These are phyloP conservation scores for Drosophila pectinifera DNA, from an alignment of 1,140 invertebrate genomes.

Conservation along the genomic window DNA sequence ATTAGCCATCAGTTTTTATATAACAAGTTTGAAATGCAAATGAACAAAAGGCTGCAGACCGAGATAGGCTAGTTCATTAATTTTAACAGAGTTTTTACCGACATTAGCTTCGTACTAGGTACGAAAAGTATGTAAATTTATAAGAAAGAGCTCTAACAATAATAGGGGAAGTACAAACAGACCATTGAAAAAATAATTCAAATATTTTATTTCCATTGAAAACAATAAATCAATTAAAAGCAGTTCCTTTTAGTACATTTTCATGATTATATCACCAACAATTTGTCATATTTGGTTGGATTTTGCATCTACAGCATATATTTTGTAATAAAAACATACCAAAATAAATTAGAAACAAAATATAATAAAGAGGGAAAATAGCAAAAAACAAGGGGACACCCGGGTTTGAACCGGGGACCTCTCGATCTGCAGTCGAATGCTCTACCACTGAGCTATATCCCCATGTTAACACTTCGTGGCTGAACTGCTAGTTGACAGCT, in stretches of 20 bases:
- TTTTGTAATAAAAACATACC: slow-evolving; percentile 1
- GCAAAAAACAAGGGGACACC: slow-evolving; percentile 90
- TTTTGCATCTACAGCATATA: not conserved
- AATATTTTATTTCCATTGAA: not conserved
- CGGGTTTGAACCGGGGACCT: slow-evolving; percentile 97
- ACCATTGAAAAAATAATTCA: too few relatives aligned
- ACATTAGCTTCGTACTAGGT: too few relatives aligned
- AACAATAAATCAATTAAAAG: not conserved
- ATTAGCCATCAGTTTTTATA: slow-evolving; percentile 13
- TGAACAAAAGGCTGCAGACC: slow-evolving; percentile 6
- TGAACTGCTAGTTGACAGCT: slow-evolving; percentile 1
- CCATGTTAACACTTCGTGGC: slow-evolving; percentile 71
- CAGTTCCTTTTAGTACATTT: not conserved
- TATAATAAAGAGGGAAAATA: slow-evolving; percentile 5
- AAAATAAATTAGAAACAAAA: slow-evolving; percentile 7
- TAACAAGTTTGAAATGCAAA: slow-evolving; percentile 7
- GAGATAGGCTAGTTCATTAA: slow-evolving; percentile 8
- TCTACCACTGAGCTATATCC: slow-evolving; percentile 97
- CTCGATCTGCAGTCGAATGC: slow-evolving; percentile 97
- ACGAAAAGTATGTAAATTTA: not conserved
- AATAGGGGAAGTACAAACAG: not conserved
- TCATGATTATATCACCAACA: not conserved
- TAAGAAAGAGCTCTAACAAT: not conserved
- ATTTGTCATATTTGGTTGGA: not conserved
- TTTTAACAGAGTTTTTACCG: not conserved